phyloP scores from a whole-genome alignment of 1,140 invertebrate species.

The Lithobius niger region DNA sequence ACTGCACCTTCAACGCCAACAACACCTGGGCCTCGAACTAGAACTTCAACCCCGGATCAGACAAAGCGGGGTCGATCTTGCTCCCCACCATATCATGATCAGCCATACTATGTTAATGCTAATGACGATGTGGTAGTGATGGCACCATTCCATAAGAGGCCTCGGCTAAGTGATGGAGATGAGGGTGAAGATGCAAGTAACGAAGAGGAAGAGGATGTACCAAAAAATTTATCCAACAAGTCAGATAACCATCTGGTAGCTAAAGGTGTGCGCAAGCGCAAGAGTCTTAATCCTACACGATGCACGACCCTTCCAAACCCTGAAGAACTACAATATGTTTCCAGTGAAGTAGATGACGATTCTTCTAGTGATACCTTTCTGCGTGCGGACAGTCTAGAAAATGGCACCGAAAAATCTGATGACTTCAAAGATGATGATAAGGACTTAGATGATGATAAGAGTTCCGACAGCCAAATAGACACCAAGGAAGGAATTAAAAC shows the following conservation, averaged over 20 bases:
- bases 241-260: conserved; percentile 33
- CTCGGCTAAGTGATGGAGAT: conserved; percentile 36
- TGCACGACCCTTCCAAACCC: conserved; percentile 42
- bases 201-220: conserved; percentile 37
- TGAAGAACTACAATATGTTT: conserved; percentile 37
- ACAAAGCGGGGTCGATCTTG: neutral
- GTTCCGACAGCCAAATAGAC: conserved; percentile 17
- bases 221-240: conserved; percentile 28
- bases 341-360: conserved; percentile 5
- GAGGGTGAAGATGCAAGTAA: conserved; percentile 42
- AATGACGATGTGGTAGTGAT: neutral
- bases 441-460: conserved; percentile 22
- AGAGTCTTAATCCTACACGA: conserved; percentile 79
- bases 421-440: conserved; percentile 22
- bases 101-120: neutral
- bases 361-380: conserved; percentile 21
- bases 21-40: too few species aligned
- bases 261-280: conserved; percentile 53
- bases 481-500: conserved; percentile 1
- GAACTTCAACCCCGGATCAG: too few species aligned
- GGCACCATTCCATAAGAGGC: neutral
- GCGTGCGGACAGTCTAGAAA: conserved; percentile 13
- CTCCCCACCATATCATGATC: neutral
- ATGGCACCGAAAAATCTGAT: conserved; percentile 24
- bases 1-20: too few species aligned